Conservation (phyloP, 2,113 vertebrate species). For the Notarius quadriscutis region DNA sequence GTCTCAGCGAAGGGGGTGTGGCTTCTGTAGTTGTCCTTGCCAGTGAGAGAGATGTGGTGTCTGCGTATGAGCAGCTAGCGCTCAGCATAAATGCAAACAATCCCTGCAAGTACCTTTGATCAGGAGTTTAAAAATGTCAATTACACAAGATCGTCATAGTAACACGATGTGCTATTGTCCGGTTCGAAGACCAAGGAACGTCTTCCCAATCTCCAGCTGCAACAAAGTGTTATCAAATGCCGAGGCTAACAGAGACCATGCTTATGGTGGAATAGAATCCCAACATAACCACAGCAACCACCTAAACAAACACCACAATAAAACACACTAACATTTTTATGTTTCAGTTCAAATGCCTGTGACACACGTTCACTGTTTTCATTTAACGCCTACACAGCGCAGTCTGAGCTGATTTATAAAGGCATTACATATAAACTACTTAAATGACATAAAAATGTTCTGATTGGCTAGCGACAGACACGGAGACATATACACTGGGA, state of each 20-base stretch:
- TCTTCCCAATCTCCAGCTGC: not conserved
- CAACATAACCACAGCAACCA: slow-evolving; percentile 40
- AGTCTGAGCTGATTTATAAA: not conserved
- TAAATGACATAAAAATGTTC: not conserved
- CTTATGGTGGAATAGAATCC: slow-evolving; percentile 54
- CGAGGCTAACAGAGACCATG: slow-evolving; percentile 36
- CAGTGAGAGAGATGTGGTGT: not conserved
- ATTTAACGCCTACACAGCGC: not conserved
- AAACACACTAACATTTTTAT: slow-evolving; percentile 10
- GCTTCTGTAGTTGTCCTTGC: not conserved
- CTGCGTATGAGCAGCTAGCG: not conserved
- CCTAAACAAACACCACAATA: slow-evolving; percentile 46
- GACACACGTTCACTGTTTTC: not conserved
- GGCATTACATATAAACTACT: too few species aligned
- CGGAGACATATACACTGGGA: not conserved
- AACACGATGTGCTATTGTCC: not conserved
- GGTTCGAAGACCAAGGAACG: not conserved
- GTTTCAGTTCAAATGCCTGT: not conserved
- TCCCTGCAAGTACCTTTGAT: not conserved
- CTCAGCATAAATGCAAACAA: not conserved
- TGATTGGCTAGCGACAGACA: not conserved
- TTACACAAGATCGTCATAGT: not conserved
- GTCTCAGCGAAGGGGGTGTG: not conserved
- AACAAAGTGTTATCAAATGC: slow-evolving; percentile 24
- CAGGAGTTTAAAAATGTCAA: not conserved